Evolutionary conservation across 2,113 vertebrate species (phyloP).

Genomic region (Charadrius vociferus): DNA sequence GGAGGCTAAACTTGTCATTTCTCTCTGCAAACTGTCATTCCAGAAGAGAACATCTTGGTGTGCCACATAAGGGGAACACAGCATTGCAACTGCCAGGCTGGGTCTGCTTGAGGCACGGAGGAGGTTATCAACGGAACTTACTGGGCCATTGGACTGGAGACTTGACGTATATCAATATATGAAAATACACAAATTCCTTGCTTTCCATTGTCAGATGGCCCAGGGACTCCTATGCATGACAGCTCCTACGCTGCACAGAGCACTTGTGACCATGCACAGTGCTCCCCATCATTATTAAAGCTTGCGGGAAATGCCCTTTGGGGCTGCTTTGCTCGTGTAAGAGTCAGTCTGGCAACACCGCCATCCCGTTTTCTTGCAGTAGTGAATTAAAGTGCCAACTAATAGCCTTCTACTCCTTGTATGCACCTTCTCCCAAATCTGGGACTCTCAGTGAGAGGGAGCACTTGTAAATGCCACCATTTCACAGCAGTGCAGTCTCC

Average conservation of each 20-base stretch:
- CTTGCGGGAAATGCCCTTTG: background rate
- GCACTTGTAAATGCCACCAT: background rate
- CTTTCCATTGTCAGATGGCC: background rate
- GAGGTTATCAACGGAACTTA: background rate
- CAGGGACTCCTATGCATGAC: background rate
- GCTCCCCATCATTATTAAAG: background rate
- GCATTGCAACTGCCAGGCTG: background rate
- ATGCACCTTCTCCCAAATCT: background rate
- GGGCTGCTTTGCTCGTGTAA: background rate
- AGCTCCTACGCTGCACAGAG: background rate
- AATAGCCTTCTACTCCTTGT: background rate
- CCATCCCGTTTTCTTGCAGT: background rate
- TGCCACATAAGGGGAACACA: background rate
- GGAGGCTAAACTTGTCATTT: background rate
- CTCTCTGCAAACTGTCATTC: background rate
- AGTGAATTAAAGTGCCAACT: background rate
- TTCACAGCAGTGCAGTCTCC: background rate
- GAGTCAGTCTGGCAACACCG: background rate
- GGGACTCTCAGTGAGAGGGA: background rate
- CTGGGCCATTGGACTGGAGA: background rate
- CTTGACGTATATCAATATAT: background rate
- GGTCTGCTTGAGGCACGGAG: background rate
- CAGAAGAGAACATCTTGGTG: background rate
- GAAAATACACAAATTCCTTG: background rate
- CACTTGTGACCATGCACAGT: background rate